Evolutionary conservation across 2,888 invertebrate genomes (phyloP).

Genomic region (Ophion ventricosus): DNA sequence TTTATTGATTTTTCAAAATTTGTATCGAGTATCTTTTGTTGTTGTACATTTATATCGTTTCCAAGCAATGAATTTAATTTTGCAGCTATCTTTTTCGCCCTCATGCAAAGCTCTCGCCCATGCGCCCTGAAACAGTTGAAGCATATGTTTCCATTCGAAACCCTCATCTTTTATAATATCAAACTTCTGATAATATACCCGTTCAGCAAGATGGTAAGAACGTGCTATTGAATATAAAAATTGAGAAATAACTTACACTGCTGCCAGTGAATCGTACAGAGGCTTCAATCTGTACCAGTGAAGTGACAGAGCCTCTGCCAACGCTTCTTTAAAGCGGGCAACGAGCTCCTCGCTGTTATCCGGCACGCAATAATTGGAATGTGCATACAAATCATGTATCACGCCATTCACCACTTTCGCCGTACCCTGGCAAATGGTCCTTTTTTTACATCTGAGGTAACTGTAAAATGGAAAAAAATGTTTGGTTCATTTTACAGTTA

Average conservation of each 20-base stretch:
- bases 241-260: constrained; percentile 14
- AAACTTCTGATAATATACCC: too few relatives aligned
- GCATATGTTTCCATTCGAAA: too few relatives aligned
- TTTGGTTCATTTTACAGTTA: too few relatives aligned
- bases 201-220: background rate
- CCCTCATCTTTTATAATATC: too few relatives aligned
- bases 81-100: background rate
- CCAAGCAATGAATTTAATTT: too few relatives aligned
- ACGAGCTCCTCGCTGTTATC: background rate
- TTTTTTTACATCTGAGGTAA: background rate
- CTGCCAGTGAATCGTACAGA: constrained; percentile 14
- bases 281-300: constrained; percentile 18
- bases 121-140: too few relatives aligned
- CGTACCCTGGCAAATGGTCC: background rate
- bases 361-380: background rate
- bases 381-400: background rate
- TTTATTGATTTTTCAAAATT: too few relatives aligned
- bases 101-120: too few relatives aligned
- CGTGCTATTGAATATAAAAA: constrained; percentile 5
- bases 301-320: constrained; percentile 3
- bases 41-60: too few relatives aligned
- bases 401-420: background rate
- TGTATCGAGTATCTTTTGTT: too few relatives aligned
- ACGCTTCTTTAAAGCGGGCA: constrained; percentile 12
- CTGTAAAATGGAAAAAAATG: background rate